These are phyloP conservation scores for Eospalax fontanierii DNA, from an alignment of 2,797 vertebrate species.

Conservation along the genomic window DNA sequence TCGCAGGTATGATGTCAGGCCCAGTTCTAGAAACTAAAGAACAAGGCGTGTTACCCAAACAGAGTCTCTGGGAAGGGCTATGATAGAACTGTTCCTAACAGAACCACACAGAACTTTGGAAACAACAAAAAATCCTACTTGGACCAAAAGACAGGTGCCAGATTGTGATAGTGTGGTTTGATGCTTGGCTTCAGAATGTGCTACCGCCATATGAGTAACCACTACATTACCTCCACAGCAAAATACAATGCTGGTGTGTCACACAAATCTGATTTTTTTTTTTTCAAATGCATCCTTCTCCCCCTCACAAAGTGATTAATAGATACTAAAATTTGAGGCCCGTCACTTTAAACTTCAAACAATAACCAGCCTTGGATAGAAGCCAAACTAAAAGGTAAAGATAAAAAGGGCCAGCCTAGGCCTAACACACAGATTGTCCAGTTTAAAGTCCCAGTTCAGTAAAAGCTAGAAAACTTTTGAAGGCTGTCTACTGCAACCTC, in stretches of 20 bases:
- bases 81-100: neutral
- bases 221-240: neutral
- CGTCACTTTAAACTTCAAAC: neutral
- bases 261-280: neutral
- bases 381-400: neutral
- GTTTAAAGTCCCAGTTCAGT: neutral
- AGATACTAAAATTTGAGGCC: neutral
- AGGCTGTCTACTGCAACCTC: neutral
- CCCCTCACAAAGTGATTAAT: neutral
- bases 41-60: neutral
- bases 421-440: neutral
- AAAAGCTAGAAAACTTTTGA: neutral
- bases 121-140: conserved; percentile 43
- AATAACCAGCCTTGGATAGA: neutral
- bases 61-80: neutral
- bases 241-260: neutral
- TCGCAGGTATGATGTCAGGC: neutral
- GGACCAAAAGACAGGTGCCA: neutral
- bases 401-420: conserved; percentile 12
- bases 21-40: conserved; percentile 55
- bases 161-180: neutral
- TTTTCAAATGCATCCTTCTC: neutral
- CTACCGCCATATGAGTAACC: neutral
- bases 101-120: neutral
- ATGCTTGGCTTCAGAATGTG: neutral